Percentiles rank a stretch among this genome's conserved stretches.
Evolutionary conservation across 92 coral and sea anemone genomes (phyloP).

Genomic region (Blastomussa wellsi): DNA sequence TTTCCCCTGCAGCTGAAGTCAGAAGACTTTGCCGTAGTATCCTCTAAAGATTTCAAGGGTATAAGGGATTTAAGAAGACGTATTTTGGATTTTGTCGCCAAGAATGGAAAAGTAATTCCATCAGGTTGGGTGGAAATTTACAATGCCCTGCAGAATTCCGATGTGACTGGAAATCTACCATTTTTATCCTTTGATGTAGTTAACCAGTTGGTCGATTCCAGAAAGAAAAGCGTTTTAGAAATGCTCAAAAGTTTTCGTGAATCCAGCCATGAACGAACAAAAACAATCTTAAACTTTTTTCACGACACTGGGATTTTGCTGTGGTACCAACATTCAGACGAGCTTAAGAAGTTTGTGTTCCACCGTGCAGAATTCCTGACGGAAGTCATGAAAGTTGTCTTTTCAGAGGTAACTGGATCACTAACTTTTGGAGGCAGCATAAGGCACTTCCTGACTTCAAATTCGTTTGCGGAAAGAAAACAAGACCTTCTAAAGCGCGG

Average conservation of each 20-base stretch:
- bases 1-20: slow-evolving; percentile 16
- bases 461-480: slow-evolving; percentile 34
- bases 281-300: slow-evolving; percentile 61
- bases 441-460: slow-evolving; percentile 19
- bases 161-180: slow-evolving; percentile 24
- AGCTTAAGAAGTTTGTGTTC: slow-evolving; percentile 59
- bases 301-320: slow-evolving; percentile 67
- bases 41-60: slow-evolving; percentile 60
- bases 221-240: not conserved
- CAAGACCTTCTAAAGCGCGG: slow-evolving; percentile 59
- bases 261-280: slow-evolving; percentile 21
- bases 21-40: slow-evolving; percentile 32
- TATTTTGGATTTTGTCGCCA: slow-evolving; percentile 45
- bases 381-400: slow-evolving; percentile 52
- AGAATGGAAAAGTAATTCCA: slow-evolving; percentile 60
- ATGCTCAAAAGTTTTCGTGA: not conserved
- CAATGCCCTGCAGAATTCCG: slow-evolving; percentile 42
- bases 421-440: slow-evolving; percentile 3
- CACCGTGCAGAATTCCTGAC: slow-evolving; percentile 67
- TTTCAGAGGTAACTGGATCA: slow-evolving; percentile 40
- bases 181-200: slow-evolving; percentile 58
- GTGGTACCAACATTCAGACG: slow-evolving; percentile 61
- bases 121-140: slow-evolving; percentile 51
- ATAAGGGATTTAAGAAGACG: slow-evolving; percentile 30
- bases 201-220: slow-evolving; percentile 17